Evolutionary conservation across 2,113 vertebrate genomes (phyloP).

Genomic region (Lasiurus cinereus): DNA sequence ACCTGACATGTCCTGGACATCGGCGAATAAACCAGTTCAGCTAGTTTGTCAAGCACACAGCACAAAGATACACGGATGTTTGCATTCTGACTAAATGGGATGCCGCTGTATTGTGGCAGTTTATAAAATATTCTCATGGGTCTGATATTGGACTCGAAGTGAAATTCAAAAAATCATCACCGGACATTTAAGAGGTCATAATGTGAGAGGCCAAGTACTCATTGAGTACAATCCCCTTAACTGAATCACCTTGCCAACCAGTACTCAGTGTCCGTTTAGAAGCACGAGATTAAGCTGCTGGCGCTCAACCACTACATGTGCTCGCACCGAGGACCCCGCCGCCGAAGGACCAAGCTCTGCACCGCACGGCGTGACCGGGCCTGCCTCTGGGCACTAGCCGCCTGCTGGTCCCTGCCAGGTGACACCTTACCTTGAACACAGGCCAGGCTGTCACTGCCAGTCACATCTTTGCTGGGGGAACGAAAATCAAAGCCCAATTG

Average conservation of each 20-base stretch:
- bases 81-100: slow-evolving; percentile 29
- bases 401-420: not conserved
- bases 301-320: not conserved
- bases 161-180: slow-evolving; percentile 38
- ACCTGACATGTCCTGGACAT: not conserved
- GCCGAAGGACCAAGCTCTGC: too few species aligned
- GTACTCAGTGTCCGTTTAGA: not conserved
- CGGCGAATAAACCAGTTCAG: not conserved
- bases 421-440: slow-evolving; percentile 60
- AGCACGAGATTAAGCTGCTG: not conserved
- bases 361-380: not conserved
- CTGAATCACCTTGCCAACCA: slow-evolving; percentile 20
- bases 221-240: slow-evolving; percentile 48
- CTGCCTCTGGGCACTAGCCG: not conserved
- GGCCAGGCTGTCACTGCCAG: not conserved
- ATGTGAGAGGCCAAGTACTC: slow-evolving; percentile 66
- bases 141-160: slow-evolving; percentile 42
- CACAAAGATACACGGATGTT: slow-evolving; percentile 35
- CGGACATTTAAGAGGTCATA: slow-evolving; percentile 52
- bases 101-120: slow-evolving; percentile 69
- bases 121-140: slow-evolving; percentile 63
- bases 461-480: slow-evolving; percentile 42
- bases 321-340: not conserved
- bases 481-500: not conserved
- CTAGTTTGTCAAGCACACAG: slow-evolving; percentile 15